Conservation (phyloP, 1,140 invertebrate species). For the Helicorthomorpha holstii region DNA sequence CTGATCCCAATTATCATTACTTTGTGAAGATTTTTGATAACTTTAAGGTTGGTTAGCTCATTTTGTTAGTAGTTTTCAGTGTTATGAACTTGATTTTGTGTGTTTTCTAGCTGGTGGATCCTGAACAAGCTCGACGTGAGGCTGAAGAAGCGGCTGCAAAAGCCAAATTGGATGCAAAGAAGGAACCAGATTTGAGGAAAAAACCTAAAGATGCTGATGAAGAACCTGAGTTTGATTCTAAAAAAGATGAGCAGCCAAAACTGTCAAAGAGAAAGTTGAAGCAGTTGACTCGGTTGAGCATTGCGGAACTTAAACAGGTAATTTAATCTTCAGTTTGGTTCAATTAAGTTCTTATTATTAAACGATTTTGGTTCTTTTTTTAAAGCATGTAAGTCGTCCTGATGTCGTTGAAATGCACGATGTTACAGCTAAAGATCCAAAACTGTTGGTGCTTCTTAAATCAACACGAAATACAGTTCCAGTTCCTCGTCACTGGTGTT, state of each 20-base stretch:
- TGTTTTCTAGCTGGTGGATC: not conserved
- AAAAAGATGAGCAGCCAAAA: slow-evolving; percentile 52
- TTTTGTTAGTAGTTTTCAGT: not conserved
- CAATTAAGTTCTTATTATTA: not conserved
- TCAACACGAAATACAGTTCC: slow-evolving; percentile 88
- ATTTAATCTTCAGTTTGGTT: slow-evolving; percentile 18
- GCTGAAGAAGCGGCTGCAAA: slow-evolving; percentile 31
- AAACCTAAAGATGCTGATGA: slow-evolving; percentile 20
- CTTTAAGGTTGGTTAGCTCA: slow-evolving; percentile 46
- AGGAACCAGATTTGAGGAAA: slow-evolving; percentile 31
- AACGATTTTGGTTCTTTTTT: not conserved
- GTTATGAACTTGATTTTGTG: not conserved
- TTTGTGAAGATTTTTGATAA: slow-evolving; percentile 74
- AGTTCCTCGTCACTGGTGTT: slow-evolving; percentile 98
- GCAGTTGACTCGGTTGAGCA: slow-evolving; percentile 77
- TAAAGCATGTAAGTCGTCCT: slow-evolving; percentile 49
- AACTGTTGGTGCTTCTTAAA: slow-evolving; percentile 86
- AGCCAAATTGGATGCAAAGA: slow-evolving; percentile 29
- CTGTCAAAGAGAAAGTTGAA: slow-evolving; percentile 90
- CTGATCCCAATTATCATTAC: slow-evolving; percentile 69
- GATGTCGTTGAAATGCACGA: slow-evolving; percentile 99
- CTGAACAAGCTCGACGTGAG: slow-evolving; percentile 2
- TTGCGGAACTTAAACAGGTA: slow-evolving; percentile 89
- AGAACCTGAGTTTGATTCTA: slow-evolving; percentile 15
- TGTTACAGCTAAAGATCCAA: slow-evolving; percentile 92